Conservation (phyloP, 1,140 invertebrate species). For the Conopomorpha cramerella region DNA sequence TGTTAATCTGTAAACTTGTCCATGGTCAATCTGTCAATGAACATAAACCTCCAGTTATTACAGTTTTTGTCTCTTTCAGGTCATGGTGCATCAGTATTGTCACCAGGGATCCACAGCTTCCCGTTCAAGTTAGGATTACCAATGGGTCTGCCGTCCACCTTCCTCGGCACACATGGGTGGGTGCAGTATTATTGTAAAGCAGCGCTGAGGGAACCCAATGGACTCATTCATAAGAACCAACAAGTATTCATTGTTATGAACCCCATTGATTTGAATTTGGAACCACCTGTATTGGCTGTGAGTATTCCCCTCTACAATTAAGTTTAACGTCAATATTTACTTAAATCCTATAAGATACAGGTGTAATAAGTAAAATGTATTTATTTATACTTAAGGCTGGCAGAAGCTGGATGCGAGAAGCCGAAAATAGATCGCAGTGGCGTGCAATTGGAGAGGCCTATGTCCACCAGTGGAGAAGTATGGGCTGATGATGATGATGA, state of each 20-base stretch:
- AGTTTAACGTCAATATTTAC: not conserved
- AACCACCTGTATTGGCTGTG: constrained; percentile 85
- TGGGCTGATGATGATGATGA: too few relatives aligned
- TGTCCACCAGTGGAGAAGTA: too few relatives aligned
- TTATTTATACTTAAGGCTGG: too few relatives aligned
- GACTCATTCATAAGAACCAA: constrained; percentile 92
- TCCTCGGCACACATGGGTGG: constrained; percentile 93
- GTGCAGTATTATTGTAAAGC: constrained; percentile 95
- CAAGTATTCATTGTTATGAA: constrained; percentile 97
- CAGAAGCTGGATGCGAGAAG: too few relatives aligned
- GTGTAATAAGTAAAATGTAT: too few relatives aligned
- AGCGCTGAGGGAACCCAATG: constrained; percentile 85
- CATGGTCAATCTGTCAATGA: too few relatives aligned
- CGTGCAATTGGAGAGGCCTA: too few relatives aligned
- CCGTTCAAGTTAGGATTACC: constrained; percentile 92
- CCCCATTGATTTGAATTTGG: constrained; percentile 91
- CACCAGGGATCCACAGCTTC: constrained; percentile 93
- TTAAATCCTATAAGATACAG: too few relatives aligned
- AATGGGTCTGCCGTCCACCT: constrained; percentile 88
- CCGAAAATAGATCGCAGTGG: too few relatives aligned
- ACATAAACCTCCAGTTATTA: too few relatives aligned
- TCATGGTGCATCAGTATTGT: constrained; percentile 81
- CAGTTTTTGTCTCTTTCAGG: constrained; percentile 51
- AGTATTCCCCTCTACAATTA: constrained; percentile 33
- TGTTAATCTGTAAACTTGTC: too few relatives aligned